Conservation (phyloP, 2,888 invertebrate species). For the Mayetiola destructor region DNA sequence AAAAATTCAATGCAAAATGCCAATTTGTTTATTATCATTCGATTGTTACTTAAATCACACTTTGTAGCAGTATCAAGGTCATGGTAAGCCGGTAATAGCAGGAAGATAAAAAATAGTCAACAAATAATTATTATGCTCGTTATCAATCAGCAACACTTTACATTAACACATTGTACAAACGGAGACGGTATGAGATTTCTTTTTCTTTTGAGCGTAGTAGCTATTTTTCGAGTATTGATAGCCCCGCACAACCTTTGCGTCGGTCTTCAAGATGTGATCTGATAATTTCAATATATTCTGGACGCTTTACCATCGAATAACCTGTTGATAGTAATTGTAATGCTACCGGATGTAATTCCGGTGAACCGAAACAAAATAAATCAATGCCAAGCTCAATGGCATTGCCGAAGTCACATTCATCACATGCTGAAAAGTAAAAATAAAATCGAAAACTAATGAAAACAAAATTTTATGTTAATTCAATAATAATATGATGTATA, state of each 20-base stretch:
- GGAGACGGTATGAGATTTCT: no score
- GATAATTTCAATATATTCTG: constrained; percentile 56
- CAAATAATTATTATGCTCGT: no score
- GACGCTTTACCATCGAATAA: constrained; percentile 59
- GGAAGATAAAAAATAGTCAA: no score
- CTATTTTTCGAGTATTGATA: not conserved
- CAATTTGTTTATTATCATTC: no score
- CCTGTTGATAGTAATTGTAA: constrained; percentile 53
- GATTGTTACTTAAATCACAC: no score
- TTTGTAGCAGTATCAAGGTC: no score
- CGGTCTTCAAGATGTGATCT: constrained; percentile 20
- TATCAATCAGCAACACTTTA: no score
- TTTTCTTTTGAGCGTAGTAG: no score
- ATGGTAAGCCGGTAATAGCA: no score
- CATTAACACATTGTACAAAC: no score
- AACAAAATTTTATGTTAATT: not conserved
- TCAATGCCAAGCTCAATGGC: constrained; percentile 78
- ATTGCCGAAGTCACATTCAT: constrained; percentile 91
- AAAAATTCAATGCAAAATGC: no score
- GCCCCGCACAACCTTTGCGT: not conserved
- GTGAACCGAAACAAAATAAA: constrained; percentile 61
- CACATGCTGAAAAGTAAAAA: constrained; percentile 46
- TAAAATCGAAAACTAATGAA: not conserved
- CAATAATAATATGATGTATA: constrained; percentile 1
- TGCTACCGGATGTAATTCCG: constrained; percentile 50